Evolutionary conservation across 1,140 invertebrate genomes (phyloP).

Genomic region (Ladona fulva): DNA sequence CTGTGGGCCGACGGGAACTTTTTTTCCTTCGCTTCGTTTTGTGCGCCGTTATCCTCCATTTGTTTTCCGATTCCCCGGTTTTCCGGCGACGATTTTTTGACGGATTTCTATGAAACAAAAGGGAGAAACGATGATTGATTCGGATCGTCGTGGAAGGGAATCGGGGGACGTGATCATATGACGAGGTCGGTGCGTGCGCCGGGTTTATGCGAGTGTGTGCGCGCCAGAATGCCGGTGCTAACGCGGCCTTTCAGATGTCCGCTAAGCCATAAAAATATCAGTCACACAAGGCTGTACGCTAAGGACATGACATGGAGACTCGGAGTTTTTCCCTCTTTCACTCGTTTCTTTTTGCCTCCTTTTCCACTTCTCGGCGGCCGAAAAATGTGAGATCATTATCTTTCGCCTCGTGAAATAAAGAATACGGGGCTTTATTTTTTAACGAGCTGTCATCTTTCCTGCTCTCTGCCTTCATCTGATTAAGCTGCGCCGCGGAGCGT

Average conservation of each 20-base stretch:
- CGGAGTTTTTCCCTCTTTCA: not conserved
- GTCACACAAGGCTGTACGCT: not conserved
- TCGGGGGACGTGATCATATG: no score
- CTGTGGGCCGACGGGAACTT: no score
- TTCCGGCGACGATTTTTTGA: no score
- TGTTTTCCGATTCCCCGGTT: no score
- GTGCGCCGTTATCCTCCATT: no score
- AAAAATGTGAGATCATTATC: not conserved
- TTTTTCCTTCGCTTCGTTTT: no score
- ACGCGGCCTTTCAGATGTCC: not conserved
- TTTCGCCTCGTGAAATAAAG: not conserved
- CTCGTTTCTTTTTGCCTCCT: not conserved
- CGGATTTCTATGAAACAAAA: no score
- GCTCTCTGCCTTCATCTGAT: not conserved
- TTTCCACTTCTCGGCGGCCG: not conserved
- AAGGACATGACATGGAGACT: not conserved
- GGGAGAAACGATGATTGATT: no score
- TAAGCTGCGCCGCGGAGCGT: not conserved
- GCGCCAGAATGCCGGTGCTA: no score
- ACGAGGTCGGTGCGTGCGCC: no score
- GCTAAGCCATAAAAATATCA: not conserved
- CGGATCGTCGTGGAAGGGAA: no score
- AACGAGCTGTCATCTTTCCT: not conserved
- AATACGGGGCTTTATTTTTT: not conserved
- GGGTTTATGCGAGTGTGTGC: no score